Evolutionary conservation across 2,888 invertebrate species (phyloP).

Genomic region (Dione vanillae): DNA sequence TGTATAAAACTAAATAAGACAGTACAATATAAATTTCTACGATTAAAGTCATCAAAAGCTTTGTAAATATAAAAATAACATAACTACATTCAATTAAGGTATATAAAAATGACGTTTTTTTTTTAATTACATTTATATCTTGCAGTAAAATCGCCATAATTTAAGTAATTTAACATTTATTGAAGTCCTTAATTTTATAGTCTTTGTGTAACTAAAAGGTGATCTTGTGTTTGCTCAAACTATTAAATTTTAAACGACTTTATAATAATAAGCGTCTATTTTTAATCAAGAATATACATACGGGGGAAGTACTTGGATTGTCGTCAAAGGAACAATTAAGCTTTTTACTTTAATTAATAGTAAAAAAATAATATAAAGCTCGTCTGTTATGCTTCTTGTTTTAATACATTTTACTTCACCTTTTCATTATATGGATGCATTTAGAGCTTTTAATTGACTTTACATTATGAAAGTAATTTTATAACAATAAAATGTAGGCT

Average conservation of each 20-base stretch:
- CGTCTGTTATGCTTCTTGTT: conserved; percentile 2
- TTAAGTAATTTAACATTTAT: conserved; percentile 20
- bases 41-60: conserved; percentile 1
- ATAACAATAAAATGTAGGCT: too few relatives aligned
- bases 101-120: not conserved
- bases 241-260: conserved; percentile 26
- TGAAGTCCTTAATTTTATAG: conserved; percentile 20
- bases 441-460: too few relatives aligned
- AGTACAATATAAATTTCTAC: too few relatives aligned
- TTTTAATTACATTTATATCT: not conserved
- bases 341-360: not conserved
- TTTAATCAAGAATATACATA: conserved; percentile 14
- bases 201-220: conserved; percentile 1
- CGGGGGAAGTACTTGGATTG: not conserved
- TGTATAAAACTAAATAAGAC: too few relatives aligned
- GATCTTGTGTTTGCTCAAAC: conserved; percentile 22
- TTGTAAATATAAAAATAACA: not conserved
- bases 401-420: not conserved
- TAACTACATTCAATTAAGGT: conserved; percentile 8
- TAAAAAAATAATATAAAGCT: not conserved
- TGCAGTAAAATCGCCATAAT: conserved; percentile 17
- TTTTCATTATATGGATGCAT: too few relatives aligned
- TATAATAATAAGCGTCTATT: conserved; percentile 17
- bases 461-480: too few relatives aligned
- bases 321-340: conserved; percentile 17